Conservation (phyloP, 2,797 vertebrate species). For the Acomys russatus region DNA sequence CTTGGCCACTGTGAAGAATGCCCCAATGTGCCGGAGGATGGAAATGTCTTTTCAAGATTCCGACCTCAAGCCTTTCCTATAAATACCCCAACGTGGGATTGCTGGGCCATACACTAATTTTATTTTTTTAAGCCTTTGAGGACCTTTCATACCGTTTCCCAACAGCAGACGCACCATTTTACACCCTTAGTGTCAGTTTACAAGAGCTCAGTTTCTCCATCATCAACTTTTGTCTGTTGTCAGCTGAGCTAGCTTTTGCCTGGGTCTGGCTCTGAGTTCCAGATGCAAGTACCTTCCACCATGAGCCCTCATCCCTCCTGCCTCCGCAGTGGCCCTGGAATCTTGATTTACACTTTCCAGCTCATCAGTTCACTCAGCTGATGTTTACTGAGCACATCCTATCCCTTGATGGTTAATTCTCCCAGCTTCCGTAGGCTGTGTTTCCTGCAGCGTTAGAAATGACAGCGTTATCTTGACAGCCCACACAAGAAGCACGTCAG, state of each 20-base stretch:
- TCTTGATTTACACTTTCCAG: constrained; percentile 69
- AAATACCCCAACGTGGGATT: background rate
- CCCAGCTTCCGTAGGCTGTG: background rate
- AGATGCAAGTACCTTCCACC: constrained; percentile 79
- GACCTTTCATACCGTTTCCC: background rate
- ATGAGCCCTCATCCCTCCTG: background rate
- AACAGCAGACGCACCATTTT: background rate
- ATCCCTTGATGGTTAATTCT: constrained; percentile 15
- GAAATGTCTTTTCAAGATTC: background rate
- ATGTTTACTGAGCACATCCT: background rate
- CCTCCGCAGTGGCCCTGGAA: constrained; percentile 46
- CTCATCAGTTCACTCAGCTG: constrained; percentile 41
- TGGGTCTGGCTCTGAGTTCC: constrained; percentile 77
- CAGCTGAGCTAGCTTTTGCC: constrained; percentile 75
- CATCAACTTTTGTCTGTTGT: background rate
- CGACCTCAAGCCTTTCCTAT: background rate
- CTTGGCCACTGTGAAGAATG: background rate
- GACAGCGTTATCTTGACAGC: background rate
- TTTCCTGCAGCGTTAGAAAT: constrained; percentile 34
- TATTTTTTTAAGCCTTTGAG: background rate
- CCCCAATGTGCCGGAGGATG: background rate
- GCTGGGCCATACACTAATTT: background rate
- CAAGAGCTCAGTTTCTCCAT: background rate
- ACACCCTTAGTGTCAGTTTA: background rate
- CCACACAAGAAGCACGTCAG: background rate